Conservation (phyloP, 2,888 invertebrate species). For the Nephrotoma flavescens region DNA sequence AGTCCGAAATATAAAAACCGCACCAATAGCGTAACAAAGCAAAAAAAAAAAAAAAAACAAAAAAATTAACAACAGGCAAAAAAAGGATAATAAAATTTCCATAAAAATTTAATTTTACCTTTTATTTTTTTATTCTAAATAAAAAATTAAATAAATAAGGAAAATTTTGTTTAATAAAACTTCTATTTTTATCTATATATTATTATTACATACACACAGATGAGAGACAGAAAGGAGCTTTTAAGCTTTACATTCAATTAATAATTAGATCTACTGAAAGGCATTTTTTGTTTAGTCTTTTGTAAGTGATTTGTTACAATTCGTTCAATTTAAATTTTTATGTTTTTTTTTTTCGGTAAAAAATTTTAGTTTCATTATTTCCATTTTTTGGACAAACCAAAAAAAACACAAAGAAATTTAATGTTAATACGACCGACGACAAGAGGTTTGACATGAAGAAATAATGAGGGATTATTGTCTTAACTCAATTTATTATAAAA, state of each 20-base stretch:
- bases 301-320: neutral
- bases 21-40: neutral
- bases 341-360: neutral
- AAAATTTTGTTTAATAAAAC: neutral
- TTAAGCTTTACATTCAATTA: neutral
- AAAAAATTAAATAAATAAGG: neutral
- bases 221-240: neutral
- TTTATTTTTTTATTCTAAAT: neutral
- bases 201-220: neutral
- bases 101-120: neutral
- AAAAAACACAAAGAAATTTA: neutral
- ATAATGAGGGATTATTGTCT: neutral
- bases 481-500: neutral
- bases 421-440: neutral
- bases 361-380: neutral
- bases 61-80: neutral
- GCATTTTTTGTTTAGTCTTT: neutral
- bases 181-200: neutral
- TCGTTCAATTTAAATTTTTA: neutral
- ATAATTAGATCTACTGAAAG: neutral
- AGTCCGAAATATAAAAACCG: neutral
- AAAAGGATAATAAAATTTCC: neutral
- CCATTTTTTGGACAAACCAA: neutral
- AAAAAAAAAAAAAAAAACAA: neutral
- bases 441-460: neutral